Evolutionary conservation across 2,113 vertebrate species (phyloP).

Genomic region (Oplegnathus fasciatus): DNA sequence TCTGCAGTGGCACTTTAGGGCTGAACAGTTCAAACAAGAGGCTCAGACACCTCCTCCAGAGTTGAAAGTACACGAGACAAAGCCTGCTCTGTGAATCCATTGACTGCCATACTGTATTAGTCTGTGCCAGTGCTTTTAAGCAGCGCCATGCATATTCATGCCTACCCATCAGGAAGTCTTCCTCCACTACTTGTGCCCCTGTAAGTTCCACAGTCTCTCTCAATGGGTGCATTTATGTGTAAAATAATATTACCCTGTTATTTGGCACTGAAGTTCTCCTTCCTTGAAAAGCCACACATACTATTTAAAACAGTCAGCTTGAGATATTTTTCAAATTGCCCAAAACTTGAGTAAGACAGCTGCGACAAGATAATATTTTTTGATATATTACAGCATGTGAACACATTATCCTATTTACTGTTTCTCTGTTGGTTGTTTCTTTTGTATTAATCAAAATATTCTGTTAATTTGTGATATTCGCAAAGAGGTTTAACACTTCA

Average conservation of each 20-base stretch:
- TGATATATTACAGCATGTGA: slow-evolving; percentile 9
- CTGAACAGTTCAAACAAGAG: slow-evolving; percentile 40
- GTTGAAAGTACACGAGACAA: slow-evolving; percentile 68
- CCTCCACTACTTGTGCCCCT: slow-evolving; percentile 46
- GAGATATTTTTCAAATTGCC: slow-evolving; percentile 24
- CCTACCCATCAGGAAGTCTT: slow-evolving; percentile 61
- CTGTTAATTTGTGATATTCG: neutral
- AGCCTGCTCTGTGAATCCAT: slow-evolving; percentile 64
- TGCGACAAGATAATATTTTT: slow-evolving; percentile 22
- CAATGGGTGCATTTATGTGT: slow-evolving; percentile 60
- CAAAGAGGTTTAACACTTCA: neutral
- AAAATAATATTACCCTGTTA: slow-evolving; percentile 58
- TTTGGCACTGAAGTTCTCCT: slow-evolving; percentile 30
- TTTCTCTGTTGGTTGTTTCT: slow-evolving; percentile 9
- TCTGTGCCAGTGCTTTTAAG: slow-evolving; percentile 58
- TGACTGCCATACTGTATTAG: slow-evolving; percentile 69
- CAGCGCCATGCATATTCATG: slow-evolving; percentile 68
- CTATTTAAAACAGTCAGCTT: slow-evolving; percentile 34
- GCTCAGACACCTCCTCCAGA: slow-evolving; percentile 56
- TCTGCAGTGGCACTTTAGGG: slow-evolving; percentile 38
- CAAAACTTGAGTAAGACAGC: slow-evolving; percentile 32
- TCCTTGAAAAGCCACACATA: slow-evolving; percentile 24
- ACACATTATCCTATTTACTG: slow-evolving; percentile 6
- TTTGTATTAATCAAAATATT: neutral
- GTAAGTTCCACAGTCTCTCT: slow-evolving; percentile 46